phyloP scores from a whole-genome alignment of 2,888 invertebrate genomes.

The Endomychus coccineus region DNA sequence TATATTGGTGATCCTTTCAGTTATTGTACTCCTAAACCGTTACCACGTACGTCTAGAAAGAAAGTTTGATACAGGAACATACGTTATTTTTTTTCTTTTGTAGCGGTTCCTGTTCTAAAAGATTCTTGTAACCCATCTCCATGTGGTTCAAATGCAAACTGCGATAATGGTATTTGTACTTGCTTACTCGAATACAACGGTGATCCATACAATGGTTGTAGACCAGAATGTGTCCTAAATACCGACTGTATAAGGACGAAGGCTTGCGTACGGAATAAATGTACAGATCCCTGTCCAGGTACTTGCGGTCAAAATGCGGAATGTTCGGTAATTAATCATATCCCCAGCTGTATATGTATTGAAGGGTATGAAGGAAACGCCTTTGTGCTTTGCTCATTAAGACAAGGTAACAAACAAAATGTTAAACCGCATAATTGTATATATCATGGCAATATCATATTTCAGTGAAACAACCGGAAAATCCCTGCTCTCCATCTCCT shows the following conservation, averaged over 20 bases:
- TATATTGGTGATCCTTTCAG: slow-evolving; percentile 59
- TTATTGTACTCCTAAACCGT: slow-evolving; percentile 47
- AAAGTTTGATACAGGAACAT: too few species aligned
- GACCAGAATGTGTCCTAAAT: slow-evolving; percentile 75
- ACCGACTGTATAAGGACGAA: slow-evolving; percentile 62
- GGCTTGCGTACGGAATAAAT: slow-evolving; percentile 67
- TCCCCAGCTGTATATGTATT: slow-evolving; percentile 69
- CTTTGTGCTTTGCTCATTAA: slow-evolving; percentile 48
- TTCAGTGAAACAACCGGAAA: slow-evolving; percentile 13
- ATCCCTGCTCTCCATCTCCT: slow-evolving; percentile 54
- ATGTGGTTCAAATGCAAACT: slow-evolving; percentile 69
- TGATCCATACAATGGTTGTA: slow-evolving; percentile 68
- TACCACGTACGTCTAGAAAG: slow-evolving; percentile 37
- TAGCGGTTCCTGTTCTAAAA: slow-evolving; percentile 29
- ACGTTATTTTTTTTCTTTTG: too few species aligned
- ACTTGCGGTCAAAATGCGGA: slow-evolving; percentile 70
- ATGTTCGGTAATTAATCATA: slow-evolving; percentile 69
- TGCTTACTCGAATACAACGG: slow-evolving; percentile 69
- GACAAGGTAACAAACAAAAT: slow-evolving; percentile 11
- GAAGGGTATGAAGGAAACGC: slow-evolving; percentile 68
- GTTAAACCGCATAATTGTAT: neutral
- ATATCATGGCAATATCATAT: too few species aligned
- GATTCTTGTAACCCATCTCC: slow-evolving; percentile 50
- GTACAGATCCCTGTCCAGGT: slow-evolving; percentile 69
- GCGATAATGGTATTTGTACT: slow-evolving; percentile 59